Evolutionary conservation across 2,797 vertebrate genomes (phyloP).

Genomic region (Premnoplex brunnescens): DNA sequence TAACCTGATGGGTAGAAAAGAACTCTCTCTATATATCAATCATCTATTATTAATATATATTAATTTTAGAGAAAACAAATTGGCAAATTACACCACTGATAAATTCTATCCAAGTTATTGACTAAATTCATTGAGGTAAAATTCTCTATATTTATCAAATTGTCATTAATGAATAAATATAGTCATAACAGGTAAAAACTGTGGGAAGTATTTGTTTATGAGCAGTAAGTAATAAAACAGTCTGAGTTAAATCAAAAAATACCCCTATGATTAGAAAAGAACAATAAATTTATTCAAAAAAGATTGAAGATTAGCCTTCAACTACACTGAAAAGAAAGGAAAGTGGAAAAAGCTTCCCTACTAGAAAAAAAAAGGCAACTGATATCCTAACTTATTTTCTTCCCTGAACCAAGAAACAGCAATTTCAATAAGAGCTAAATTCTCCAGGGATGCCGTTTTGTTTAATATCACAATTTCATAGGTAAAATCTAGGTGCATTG

Average conservation of each 20-base stretch:
- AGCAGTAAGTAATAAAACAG: neutral
- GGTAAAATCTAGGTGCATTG: neutral
- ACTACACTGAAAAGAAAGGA: neutral
- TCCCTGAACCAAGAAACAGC: neutral
- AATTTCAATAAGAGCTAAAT: neutral
- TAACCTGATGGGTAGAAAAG: neutral
- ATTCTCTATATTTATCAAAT: neutral
- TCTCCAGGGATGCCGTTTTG: neutral
- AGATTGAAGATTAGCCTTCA: neutral
- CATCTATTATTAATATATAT: too few relatives aligned
- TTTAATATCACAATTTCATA: neutral
- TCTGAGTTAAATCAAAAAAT: neutral
- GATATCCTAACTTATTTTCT: neutral
- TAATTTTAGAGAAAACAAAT: neutral
- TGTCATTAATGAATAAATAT: neutral
- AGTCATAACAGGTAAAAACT: neutral
- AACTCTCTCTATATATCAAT: neutral
- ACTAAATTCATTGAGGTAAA: neutral
- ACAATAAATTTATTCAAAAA: neutral
- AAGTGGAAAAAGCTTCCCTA: neutral
- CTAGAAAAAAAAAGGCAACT: neutral
- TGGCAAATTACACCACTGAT: neutral
- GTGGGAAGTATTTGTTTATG: neutral
- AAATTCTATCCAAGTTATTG: neutral
- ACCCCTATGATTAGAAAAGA: neutral